phyloP scores from a whole-genome alignment of 2,888 invertebrate species.

The Beris chalybata region DNA sequence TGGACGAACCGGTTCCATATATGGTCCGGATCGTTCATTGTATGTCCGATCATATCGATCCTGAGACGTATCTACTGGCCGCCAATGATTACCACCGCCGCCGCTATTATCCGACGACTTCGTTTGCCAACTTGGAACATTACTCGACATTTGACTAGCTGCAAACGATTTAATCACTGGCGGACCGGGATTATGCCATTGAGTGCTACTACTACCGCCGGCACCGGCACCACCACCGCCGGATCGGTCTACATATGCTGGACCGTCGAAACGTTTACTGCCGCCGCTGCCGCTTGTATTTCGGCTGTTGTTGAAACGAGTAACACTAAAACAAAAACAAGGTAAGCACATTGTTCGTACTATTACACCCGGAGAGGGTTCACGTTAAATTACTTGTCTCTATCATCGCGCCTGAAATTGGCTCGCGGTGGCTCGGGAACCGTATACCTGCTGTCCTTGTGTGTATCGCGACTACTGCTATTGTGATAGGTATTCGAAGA shows the following conservation, averaged over 20 bases:
- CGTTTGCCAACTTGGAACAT: constrained; percentile 47
- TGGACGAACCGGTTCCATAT: constrained; percentile 46
- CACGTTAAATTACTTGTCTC: constrained; percentile 24
- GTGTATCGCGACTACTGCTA: constrained; percentile 31
- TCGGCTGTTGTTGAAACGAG: constrained; percentile 8
- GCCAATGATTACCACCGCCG: constrained; percentile 51
- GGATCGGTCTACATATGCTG: constrained; percentile 41
- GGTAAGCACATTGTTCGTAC: neutral
- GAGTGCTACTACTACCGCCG: constrained; percentile 42
- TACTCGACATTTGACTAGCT: constrained; percentile 51
- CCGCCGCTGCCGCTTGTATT: constrained; percentile 10
- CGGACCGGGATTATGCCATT: constrained; percentile 42
- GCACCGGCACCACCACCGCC: constrained; percentile 37
- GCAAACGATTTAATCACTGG: constrained; percentile 51
- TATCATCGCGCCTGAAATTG: constrained; percentile 36
- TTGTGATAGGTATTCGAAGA: constrained; percentile 20
- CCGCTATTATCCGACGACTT: constrained; percentile 50
- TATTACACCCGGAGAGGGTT: too few species aligned
- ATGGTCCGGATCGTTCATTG: constrained; percentile 52
- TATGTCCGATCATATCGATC: constrained; percentile 56
- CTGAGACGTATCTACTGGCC: constrained; percentile 49
- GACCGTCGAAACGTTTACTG: constrained; percentile 52
- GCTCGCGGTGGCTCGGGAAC: constrained; percentile 35
- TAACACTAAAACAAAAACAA: neutral
- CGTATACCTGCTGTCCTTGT: constrained; percentile 35